A percentile compares a stretch with the other conserved stretches of the same genome.
These are phyloP conservation scores for Aricia agestis DNA, from an alignment of 1,140 invertebrate genomes.

Conservation along the genomic window DNA sequence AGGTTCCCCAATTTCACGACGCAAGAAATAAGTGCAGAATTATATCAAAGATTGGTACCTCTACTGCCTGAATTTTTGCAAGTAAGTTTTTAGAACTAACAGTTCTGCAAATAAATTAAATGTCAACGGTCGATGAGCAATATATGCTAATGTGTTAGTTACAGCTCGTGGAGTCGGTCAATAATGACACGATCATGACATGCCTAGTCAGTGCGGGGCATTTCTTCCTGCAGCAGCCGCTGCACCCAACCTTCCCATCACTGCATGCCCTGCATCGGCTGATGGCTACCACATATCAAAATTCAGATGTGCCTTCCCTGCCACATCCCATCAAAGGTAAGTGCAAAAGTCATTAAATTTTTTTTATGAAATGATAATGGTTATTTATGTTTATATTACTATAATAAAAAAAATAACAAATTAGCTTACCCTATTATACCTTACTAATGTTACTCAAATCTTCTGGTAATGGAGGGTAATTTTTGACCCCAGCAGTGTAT, in stretches of 20 bases:
- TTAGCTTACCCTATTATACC: too few species aligned
- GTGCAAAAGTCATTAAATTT: too few species aligned
- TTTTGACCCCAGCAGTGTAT: too few species aligned
- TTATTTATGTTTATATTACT: too few species aligned
- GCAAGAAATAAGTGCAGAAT: slow-evolving; percentile 83
- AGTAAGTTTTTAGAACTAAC: slow-evolving; percentile 69
- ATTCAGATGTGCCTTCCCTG: slow-evolving; percentile 79
- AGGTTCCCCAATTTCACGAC: slow-evolving; percentile 87
- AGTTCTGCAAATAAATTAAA: neutral
- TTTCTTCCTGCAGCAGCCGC: slow-evolving; percentile 94
- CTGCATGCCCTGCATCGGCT: slow-evolving; percentile 85
- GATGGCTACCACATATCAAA: slow-evolving; percentile 82
- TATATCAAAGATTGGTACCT: slow-evolving; percentile 76
- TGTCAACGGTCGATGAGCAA: slow-evolving; percentile 5
- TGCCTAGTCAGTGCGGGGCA: slow-evolving; percentile 89
- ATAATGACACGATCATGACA: slow-evolving; percentile 93
- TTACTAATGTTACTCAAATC: too few species aligned
- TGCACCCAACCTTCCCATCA: slow-evolving; percentile 92
- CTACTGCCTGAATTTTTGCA: slow-evolving; percentile 80
- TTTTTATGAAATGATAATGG: too few species aligned
- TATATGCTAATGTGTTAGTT: slow-evolving; percentile 78
- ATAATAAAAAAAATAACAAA: too few species aligned
- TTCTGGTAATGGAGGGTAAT: too few species aligned
- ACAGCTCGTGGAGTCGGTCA: slow-evolving; percentile 91
- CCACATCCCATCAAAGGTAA: slow-evolving; percentile 80